phyloP scores from a whole-genome alignment of 2,113 vertebrate genomes.

The Puffinus mauretanicus region DNA sequence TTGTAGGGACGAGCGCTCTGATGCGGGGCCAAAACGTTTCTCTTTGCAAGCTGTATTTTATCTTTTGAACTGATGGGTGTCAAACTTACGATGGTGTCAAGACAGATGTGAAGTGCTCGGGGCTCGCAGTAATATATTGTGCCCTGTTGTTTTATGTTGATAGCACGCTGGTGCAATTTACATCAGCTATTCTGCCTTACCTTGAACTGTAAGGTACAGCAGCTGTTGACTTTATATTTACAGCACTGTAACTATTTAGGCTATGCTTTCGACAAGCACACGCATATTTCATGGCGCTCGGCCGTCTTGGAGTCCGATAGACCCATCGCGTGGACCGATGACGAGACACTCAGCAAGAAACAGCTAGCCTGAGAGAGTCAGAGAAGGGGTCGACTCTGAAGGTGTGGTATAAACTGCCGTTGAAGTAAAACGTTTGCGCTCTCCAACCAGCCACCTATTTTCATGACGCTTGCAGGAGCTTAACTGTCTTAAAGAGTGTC shows the following conservation, averaged over 20 bases:
- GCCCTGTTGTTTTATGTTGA: constrained; percentile 63
- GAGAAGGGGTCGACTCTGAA: not conserved
- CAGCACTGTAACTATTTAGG: constrained; percentile 58
- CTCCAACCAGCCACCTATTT: not conserved
- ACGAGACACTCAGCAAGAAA: not conserved
- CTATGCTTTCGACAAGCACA: constrained; percentile 50
- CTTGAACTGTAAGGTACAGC: constrained; percentile 59
- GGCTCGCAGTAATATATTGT: constrained; percentile 21
- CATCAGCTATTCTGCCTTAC: constrained; percentile 59
- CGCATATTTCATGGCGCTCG: constrained; percentile 39
- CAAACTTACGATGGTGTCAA: constrained; percentile 45
- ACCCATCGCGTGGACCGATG: not conserved
- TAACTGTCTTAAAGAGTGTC: not conserved
- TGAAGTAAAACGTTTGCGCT: not conserved
- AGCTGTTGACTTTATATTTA: constrained; percentile 60
- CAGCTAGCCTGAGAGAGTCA: not conserved
- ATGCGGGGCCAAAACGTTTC: not conserved
- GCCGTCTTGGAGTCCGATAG: not conserved
- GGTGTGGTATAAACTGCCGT: not conserved
- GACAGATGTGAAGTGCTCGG: constrained; percentile 56
- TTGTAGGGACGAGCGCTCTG: not conserved
- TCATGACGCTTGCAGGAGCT: not conserved
- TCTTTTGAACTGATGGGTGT: constrained; percentile 55
- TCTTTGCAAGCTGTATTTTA: constrained; percentile 58
- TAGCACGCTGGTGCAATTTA: constrained; percentile 42